These are phyloP conservation scores for Noctua fimbriata DNA, from an alignment of 2,888 invertebrate genomes.

Conservation along the genomic window DNA sequence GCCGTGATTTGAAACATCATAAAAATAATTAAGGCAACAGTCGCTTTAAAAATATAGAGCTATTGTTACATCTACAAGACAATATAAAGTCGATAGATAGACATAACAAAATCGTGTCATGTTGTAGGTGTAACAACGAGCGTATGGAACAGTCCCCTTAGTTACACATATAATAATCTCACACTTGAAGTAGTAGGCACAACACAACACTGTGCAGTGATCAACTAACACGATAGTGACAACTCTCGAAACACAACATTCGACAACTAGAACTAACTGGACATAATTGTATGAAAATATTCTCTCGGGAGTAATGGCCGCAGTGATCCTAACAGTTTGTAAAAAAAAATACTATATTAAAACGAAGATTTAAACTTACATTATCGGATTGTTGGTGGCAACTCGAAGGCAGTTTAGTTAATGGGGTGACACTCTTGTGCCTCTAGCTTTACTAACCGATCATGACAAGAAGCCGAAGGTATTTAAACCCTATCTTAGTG, in stretches of 20 bases:
- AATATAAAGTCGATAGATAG: slow-evolving; percentile 19
- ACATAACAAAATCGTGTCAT: not conserved
- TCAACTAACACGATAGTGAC: slow-evolving; percentile 62
- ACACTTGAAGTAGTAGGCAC: slow-evolving; percentile 67
- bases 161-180: slow-evolving; percentile 76
- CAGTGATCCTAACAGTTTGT: slow-evolving; percentile 56
- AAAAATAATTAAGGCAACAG: slow-evolving; percentile 84
- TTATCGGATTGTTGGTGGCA: slow-evolving; percentile 57
- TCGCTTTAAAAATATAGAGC: slow-evolving; percentile 68
- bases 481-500: slow-evolving; percentile 68
- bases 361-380: slow-evolving; percentile 51
- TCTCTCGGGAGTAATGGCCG: slow-evolving; percentile 65
- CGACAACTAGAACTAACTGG: slow-evolving; percentile 58
- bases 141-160: slow-evolving; percentile 72
- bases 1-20: slow-evolving; percentile 77
- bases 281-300: slow-evolving; percentile 61
- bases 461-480: slow-evolving; percentile 57
- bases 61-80: slow-evolving; percentile 75
- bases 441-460: slow-evolving; percentile 72
- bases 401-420: slow-evolving; percentile 58
- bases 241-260: slow-evolving; percentile 64
- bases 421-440: slow-evolving; percentile 73
- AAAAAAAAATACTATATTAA: slow-evolving; percentile 54
- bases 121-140: slow-evolving; percentile 73
- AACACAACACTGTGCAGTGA: slow-evolving; percentile 50